These are phyloP conservation scores for Alfaro cultratus DNA, from an alignment of 2,797 vertebrate species.

Conservation along the genomic window DNA sequence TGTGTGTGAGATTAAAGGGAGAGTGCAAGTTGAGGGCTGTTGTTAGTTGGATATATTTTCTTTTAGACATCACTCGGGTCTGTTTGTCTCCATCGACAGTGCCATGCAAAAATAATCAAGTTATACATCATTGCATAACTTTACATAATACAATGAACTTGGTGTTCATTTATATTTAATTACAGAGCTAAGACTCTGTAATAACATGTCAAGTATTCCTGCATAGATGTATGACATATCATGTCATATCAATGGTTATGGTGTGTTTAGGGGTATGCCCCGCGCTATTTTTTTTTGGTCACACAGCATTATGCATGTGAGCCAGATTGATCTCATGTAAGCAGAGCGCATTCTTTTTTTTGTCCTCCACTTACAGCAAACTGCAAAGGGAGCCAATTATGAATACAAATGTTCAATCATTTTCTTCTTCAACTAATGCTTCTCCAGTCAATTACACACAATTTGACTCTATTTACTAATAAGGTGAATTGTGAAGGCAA, in stretches of 20 bases:
- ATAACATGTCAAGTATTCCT: background rate
- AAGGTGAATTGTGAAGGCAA: background rate
- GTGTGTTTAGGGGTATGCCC: background rate
- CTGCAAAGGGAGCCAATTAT: background rate
- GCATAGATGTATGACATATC: background rate
- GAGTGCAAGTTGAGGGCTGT: background rate
- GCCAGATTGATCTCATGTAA: background rate
- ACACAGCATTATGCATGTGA: background rate
- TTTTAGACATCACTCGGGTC: conserved; percentile 30
- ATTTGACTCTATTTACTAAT: background rate
- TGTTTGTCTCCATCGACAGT: background rate
- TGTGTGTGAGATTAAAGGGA: background rate
- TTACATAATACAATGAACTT: background rate
- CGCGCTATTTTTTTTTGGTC: background rate
- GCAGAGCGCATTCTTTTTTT: background rate
- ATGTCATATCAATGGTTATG: background rate
- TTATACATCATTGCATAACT: background rate
- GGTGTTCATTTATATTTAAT: background rate
- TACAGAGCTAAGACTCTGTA: background rate
- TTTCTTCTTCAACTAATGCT: background rate
- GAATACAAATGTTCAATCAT: background rate
- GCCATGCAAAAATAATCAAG: background rate
- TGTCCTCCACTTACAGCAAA: background rate
- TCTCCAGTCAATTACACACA: background rate
- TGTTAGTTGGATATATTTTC: background rate